These are phyloP conservation scores for Bufotes viridis DNA, from an alignment of 2,797 vertebrate genomes.

Conservation along the genomic window DNA sequence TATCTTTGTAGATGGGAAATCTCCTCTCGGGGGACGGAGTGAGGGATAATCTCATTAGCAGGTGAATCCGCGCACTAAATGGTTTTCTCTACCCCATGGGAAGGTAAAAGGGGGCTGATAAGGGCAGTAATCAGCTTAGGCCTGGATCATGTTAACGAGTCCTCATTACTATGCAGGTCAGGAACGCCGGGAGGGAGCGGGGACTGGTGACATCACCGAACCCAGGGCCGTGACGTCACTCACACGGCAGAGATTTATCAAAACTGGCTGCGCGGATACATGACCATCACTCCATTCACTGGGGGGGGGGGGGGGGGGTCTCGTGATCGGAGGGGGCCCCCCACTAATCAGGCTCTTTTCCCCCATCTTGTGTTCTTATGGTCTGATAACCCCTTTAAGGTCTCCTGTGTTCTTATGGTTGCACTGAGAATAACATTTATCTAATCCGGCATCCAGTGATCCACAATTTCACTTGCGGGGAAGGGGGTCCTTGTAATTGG, in stretches of 20 bases:
- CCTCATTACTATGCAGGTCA: neutral
- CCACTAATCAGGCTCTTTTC: too few relatives aligned
- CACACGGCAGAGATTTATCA: too few relatives aligned
- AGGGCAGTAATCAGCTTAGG: neutral
- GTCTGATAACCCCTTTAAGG: too few relatives aligned
- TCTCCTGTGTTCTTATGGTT: too few relatives aligned
- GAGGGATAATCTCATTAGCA: conserved; percentile 32
- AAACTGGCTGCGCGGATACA: too few relatives aligned
- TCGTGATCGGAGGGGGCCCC: too few relatives aligned
- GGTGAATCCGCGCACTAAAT: conserved; percentile 25
- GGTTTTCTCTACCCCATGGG: conserved; percentile 44
- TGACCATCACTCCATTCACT: too few relatives aligned
- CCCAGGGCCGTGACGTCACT: too few relatives aligned
- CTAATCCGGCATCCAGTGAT: neutral
- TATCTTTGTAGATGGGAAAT: conserved; percentile 6
- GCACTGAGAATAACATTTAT: too few relatives aligned
- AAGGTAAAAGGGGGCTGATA: neutral
- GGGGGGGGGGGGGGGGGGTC: too few relatives aligned
- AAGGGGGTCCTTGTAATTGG: too few relatives aligned
- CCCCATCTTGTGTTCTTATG: too few relatives aligned
- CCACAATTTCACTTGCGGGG: neutral
- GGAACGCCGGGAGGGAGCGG: neutral
- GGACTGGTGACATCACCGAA: neutral
- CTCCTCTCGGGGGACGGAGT: neutral
- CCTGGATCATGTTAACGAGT: neutral